Evolutionary conservation across 2,888 invertebrate genomes (phyloP), one percentile per base, ranked within the genome.

Genomic region (Linnaemya tessellans): DNA sequence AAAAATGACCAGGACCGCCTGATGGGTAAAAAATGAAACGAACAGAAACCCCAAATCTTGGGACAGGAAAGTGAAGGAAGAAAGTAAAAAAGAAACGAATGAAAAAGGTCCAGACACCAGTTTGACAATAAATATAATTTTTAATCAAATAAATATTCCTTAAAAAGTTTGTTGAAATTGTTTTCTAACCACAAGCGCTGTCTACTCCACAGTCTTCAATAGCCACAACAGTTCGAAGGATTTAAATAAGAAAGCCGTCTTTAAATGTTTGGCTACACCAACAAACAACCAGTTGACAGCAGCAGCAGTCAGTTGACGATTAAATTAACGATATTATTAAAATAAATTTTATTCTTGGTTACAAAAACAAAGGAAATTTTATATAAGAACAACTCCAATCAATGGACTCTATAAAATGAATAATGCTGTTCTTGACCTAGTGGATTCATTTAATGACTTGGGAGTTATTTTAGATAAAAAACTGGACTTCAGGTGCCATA

Each of bases 11-110:
- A 64, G 46, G 74, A 84, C 85, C 85, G 79, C 85, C 85, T 79
- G 81, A 82, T 85, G 85, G 79, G 78, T 75, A 82, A 85, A 71
- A 75, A 85, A 85, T 74, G 79, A 20, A 30, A 73, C n/a, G 30
- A 35, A 43, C 43, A 13, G 1, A 25, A 54, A 51, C 20, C 49
- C 64, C 11, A 79, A 75, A 11, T 67, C 54, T 35, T 18, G 41
- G 46, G 58, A 41, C 1, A 73, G 51, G 11, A 35, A 41, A 49
- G 51, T 51, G 20, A 15, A 30, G 7, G 13, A 30, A 73, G 58
- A 73, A 68, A n/a, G 11, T 13, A 79, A 22, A 38, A 25, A 71
- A 25, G 25, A 58, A 71, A 64, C 18, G 10, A 30, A 51, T 1
- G 20, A 30, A 60, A 8, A 30, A 35, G 10, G 38, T 64, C 25